A percentile compares a stretch with the other conserved stretches of the same genome.
Conservation (phyloP, 2,113 vertebrate genomes). For the Passer montanus region DNA sequence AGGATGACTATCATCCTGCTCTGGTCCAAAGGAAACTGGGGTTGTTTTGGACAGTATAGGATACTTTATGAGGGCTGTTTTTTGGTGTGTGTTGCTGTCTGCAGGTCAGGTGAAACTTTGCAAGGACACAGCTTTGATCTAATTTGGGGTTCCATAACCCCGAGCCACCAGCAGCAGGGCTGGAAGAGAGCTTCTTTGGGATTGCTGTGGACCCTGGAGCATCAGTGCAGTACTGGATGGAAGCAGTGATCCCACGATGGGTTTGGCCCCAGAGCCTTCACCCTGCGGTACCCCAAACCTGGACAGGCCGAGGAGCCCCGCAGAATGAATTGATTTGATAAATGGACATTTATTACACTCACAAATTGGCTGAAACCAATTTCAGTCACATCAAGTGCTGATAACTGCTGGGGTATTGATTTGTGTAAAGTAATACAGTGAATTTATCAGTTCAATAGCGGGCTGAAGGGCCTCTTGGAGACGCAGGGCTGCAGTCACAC, state of each 20-base stretch:
- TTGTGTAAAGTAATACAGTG: conserved; percentile 93
- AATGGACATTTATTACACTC: conserved; percentile 91
- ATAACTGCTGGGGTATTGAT: conserved; percentile 94
- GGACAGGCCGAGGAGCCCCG: conserved; percentile 21
- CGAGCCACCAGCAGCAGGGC: neutral
- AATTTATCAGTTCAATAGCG: conserved; percentile 88
- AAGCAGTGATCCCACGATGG: fast-evolving
- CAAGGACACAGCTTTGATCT: neutral
- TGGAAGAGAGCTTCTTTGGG: neutral
- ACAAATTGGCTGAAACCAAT: conserved; percentile 93
- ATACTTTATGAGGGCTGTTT: neutral
- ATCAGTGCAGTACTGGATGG: neutral
- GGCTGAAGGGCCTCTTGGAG: conserved; percentile 75
- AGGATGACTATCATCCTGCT: neutral
- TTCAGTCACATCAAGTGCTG: conserved; percentile 82
- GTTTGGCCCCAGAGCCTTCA: neutral
- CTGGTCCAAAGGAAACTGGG: fast-evolving
- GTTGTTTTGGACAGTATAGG: neutral
- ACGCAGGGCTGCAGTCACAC: conserved; percentile 14
- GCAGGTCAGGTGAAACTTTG: neutral
- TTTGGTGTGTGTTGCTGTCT: neutral
- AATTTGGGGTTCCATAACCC: neutral
- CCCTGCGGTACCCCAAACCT: conserved; percentile 39
- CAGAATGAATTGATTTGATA: conserved; percentile 87
- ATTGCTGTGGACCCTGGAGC: fast-evolving